Conservation (phyloP, 2,888 invertebrate species). For the Xestia ashworthii region DNA sequence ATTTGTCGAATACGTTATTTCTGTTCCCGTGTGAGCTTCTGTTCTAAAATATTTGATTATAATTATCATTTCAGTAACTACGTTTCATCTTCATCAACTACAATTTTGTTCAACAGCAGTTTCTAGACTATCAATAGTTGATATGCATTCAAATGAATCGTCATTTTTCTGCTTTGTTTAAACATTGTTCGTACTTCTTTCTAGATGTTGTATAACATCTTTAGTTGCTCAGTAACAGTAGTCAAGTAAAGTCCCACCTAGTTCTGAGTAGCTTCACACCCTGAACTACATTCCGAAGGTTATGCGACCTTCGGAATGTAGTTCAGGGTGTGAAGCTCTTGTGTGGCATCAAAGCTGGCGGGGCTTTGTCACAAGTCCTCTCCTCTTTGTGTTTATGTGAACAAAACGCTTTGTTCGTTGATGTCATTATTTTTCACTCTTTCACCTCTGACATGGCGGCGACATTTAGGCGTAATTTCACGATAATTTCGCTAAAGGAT, state of each 20-base stretch:
- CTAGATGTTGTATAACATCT: no score
- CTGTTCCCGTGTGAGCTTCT: background rate
- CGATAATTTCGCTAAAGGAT: conserved; percentile 5
- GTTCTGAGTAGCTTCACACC: conserved; percentile 15
- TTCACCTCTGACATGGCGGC: conserved; percentile 18
- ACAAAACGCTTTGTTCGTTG: conserved; percentile 60
- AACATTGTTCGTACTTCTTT: background rate
- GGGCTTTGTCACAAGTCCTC: conserved; percentile 44
- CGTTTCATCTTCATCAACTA: background rate
- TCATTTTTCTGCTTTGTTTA: background rate
- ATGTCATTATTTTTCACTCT: conserved; percentile 58
- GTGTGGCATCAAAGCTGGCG: conserved; percentile 44
- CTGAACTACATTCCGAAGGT: conserved; percentile 56
- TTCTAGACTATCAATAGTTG: background rate
- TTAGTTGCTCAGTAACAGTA: background rate
- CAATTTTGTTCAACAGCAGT: background rate
- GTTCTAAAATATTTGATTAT: background rate
- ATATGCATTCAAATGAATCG: background rate
- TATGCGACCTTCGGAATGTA: no score
- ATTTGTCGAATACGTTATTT: background rate
- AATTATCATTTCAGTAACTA: no score
- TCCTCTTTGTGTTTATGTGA: conserved; percentile 39
- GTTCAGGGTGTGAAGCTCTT: no score
- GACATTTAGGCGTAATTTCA: conserved; percentile 19
- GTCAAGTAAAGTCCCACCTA: background rate